Conservation (phyloP, 2,888 invertebrate species). For the Nomada ruficornis region DNA sequence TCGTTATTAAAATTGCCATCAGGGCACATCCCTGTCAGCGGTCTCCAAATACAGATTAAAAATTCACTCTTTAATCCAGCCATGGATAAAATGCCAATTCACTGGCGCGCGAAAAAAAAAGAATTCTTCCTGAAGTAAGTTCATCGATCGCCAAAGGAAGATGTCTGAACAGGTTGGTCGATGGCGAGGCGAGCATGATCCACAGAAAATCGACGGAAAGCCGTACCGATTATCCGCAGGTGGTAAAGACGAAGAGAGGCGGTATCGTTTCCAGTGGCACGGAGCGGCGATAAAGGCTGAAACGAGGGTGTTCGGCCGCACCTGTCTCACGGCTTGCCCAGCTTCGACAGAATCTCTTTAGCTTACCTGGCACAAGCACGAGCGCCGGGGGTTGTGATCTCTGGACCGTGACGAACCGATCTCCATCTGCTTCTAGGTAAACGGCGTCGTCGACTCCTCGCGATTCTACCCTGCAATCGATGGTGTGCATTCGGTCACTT, state of each 20-base stretch:
- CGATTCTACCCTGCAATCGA: slow-evolving; percentile 53
- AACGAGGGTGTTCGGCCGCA: slow-evolving; percentile 73
- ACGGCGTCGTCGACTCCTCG: slow-evolving; percentile 35
- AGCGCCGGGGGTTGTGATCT: slow-evolving; percentile 62
- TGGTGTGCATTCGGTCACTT: slow-evolving; percentile 27
- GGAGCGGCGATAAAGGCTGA: slow-evolving; percentile 41
- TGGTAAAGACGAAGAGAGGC: slow-evolving; percentile 57
- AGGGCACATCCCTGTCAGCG: neutral
- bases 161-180: neutral
- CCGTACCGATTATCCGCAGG: slow-evolving; percentile 57
- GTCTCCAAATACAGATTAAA: neutral
- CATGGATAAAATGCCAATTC: slow-evolving; percentile 14
- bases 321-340: slow-evolving; percentile 76
- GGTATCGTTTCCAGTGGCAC: slow-evolving; percentile 41
- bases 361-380: slow-evolving; percentile 46
- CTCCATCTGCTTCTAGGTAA: slow-evolving; percentile 54
- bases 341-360: slow-evolving; percentile 58
- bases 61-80: neutral
- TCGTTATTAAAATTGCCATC: neutral
- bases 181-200: neutral
- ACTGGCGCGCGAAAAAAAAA: neutral
- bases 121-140: too few species aligned
- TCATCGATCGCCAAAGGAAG: neutral
- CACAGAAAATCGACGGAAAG: slow-evolving; percentile 26
- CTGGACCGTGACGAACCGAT: slow-evolving; percentile 65